Conservation (phyloP, 2,113 vertebrate species). For the Beaufortia kweichowensis region DNA sequence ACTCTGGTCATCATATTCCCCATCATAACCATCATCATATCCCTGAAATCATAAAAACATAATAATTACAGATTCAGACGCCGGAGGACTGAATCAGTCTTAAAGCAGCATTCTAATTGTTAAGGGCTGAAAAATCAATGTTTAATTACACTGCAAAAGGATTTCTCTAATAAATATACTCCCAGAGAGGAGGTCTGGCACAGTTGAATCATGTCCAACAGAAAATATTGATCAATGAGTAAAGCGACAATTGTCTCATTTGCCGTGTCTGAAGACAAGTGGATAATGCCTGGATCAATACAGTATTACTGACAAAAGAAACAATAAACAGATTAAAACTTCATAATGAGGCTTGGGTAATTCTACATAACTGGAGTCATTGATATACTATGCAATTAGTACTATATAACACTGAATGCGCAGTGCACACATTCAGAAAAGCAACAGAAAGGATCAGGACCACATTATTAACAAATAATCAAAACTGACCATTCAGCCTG, state of each 20-base stretch:
- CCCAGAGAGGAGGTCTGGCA: constrained; percentile 48
- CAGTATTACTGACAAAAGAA: constrained; percentile 43
- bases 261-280: constrained; percentile 60
- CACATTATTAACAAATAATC: background rate
- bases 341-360: background rate
- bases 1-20: constrained; percentile 91
- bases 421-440: background rate
- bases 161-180: constrained; percentile 57
- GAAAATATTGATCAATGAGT: constrained; percentile 62
- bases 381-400: background rate
- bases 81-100: constrained; percentile 14
- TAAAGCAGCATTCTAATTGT: constrained; percentile 50
- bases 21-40: constrained; percentile 93
- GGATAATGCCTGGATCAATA: constrained; percentile 53
- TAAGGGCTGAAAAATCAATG: constrained; percentile 60
- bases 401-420: background rate
- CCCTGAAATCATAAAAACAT: constrained; percentile 73
- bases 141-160: constrained; percentile 58
- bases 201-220: constrained; percentile 57
- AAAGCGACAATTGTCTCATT: constrained; percentile 57
- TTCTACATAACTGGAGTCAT: background rate
- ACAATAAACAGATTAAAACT: constrained; percentile 32
- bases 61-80: background rate
- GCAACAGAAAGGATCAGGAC: background rate
- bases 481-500: background rate